A percentile compares a stretch with the other conserved stretches of the same genome.
Conservation (phyloP, 2,888 invertebrate genomes). For the Serripes groenlandicus region DNA sequence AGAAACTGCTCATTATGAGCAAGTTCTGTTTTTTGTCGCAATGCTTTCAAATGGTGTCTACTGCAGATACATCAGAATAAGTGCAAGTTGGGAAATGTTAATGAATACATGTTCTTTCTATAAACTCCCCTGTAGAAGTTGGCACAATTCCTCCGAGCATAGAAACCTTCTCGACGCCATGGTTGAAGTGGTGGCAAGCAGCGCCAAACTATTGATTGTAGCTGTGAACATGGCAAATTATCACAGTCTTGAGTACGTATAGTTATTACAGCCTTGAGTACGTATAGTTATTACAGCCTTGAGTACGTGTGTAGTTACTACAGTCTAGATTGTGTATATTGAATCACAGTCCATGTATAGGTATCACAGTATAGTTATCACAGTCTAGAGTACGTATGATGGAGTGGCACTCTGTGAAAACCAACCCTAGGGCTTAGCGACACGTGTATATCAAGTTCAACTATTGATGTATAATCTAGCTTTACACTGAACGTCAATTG, state of each 20-base stretch:
- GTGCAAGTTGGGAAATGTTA: neutral
- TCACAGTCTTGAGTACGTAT: constrained; percentile 60
- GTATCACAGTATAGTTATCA: too few relatives aligned
- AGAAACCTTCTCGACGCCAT: constrained; percentile 38
- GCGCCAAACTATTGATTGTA: constrained; percentile 51
- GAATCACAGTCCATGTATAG: too few relatives aligned
- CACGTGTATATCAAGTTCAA: too few relatives aligned
- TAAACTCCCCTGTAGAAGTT: constrained; percentile 1
- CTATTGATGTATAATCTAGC: too few relatives aligned
- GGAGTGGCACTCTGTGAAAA: too few relatives aligned
- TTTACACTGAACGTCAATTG: too few relatives aligned
- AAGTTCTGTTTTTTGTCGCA: neutral
- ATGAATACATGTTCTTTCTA: neutral
- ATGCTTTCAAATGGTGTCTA: neutral
- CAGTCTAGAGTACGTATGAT: too few relatives aligned
- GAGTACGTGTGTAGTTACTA: too few relatives aligned
- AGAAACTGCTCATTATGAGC: neutral
- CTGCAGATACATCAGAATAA: neutral
- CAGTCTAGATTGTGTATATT: too few relatives aligned
- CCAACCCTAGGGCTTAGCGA: too few relatives aligned
- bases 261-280: too few relatives aligned
- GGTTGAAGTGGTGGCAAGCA: constrained; percentile 40
- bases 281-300: too few relatives aligned
- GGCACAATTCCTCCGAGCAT: constrained; percentile 63
- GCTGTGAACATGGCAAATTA: constrained; percentile 47